Base-by-base conservation (phyloP, 1,140 invertebrate species). In the Leucophenga varia region DNA sequence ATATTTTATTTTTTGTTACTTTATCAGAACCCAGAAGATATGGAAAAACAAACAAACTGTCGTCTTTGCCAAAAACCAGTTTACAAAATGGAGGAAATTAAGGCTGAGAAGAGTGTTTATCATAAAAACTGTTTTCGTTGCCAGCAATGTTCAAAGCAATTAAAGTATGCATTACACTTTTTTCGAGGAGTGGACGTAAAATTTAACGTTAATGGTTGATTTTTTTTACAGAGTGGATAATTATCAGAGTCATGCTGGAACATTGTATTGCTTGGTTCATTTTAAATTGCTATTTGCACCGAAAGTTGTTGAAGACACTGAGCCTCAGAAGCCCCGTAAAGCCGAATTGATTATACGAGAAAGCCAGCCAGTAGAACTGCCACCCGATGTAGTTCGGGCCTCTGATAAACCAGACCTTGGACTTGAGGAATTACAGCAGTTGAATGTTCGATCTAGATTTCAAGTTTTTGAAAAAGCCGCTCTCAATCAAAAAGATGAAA, bases 111-210 rank as follows among this genome's bases (percentile, higher is more conserved):
- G 59, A 77, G 83, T 19, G 81, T 89, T 38, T 96, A 90, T 86
- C 93, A 96, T 74, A 94, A 92, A 75, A 88, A 89, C 69, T 96
- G 93, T 77, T 93, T 95, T 80, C 80, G 90, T 56, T 96, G 93
- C 67, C 82, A 84, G 35, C 87, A 93, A 72, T 96, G 93, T 74
- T 86, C 86, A 61, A 95, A 93, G 76, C 87, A 88, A 61, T 80
- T 95, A 43, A 93, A 85, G 89, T 92, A 72, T 82, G 83, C 53
- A 47, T 37, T 35, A 6, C 19, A 36, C 2, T 19, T 30, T 17
- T 28, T 14, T 19, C 18, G 10, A 43, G 35, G 5, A 21, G 17
- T 14, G 38, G 13, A 5, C 10, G 38, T 19, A 21, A 35, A 37
- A 25, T 13, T 18, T 20, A 7, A 21, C 28, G 5, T 25, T 4